Conservation (phyloP, 2,113 vertebrate genomes). For the Xyrauchen texanus region DNA sequence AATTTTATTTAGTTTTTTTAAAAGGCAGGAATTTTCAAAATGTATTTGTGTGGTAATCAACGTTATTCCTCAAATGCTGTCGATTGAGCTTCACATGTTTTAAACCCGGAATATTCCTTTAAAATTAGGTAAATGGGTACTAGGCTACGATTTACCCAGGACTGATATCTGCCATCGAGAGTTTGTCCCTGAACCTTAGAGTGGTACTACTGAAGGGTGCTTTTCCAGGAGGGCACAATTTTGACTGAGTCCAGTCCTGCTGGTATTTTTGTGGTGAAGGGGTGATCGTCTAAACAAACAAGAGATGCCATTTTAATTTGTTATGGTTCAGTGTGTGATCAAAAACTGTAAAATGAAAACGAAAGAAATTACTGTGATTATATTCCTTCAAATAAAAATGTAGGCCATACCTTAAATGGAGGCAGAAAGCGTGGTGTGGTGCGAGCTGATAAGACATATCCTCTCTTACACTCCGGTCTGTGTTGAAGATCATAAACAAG, state of each 20-base stretch:
- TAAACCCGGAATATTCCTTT: no score
- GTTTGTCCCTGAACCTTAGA: conserved; percentile 60
- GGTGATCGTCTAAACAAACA: conserved; percentile 61
- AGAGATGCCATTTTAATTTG: background rate
- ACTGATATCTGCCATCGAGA: conserved; percentile 34
- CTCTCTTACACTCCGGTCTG: conserved; percentile 77
- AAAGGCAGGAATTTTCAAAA: no score
- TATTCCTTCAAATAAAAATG: background rate
- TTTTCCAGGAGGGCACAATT: conserved; percentile 54
- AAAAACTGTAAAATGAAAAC: background rate
- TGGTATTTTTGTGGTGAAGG: conserved; percentile 77
- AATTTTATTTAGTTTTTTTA: no score
- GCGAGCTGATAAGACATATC: conserved; percentile 81
- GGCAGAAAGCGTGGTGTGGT: conserved; percentile 72
- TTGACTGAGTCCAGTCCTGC: conserved; percentile 48
- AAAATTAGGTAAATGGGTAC: background rate
- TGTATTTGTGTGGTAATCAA: no score
- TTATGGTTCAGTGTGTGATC: no score
- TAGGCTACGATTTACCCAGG: conserved; percentile 77
- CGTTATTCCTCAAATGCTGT: no score
- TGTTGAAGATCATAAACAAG: conserved; percentile 64
- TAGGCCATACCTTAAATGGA: conserved; percentile 64
- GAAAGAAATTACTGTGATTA: background rate
- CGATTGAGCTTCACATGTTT: no score
- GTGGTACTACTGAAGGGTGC: conserved; percentile 71